Conservation (phyloP, 2,113 vertebrate species). For the Cervus canadensis region DNA sequence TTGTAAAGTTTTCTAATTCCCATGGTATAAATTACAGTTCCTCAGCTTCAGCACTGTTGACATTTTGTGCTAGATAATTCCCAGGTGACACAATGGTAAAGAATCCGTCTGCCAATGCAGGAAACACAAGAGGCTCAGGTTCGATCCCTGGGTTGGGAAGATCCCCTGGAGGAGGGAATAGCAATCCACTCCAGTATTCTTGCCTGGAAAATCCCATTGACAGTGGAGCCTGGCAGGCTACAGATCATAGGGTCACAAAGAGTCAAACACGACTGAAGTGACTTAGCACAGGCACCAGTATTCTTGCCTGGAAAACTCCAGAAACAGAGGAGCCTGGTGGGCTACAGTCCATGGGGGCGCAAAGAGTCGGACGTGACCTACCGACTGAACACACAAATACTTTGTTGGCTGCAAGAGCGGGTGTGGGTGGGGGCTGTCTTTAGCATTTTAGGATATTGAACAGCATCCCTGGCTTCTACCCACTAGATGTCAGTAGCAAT, state of each 20-base stretch:
- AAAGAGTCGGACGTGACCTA: not conserved
- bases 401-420: not conserved
- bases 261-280: not conserved
- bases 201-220: not conserved
- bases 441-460: not conserved
- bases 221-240: not conserved
- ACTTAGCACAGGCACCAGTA: not conserved
- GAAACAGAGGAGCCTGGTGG: not conserved
- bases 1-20: not conserved
- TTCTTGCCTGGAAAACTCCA: not conserved
- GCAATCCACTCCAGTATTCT: not conserved
- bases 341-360: not conserved
- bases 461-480: not conserved
- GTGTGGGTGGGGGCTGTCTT: not conserved
- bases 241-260: not conserved
- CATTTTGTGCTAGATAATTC: not conserved
- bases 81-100: not conserved
- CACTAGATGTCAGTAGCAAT: conserved; percentile 57
- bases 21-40: not conserved
- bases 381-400: not conserved
- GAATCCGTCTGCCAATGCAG: not conserved
- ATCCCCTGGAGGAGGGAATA: not conserved
- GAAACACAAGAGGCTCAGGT: not conserved
- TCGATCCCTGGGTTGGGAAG: not conserved
- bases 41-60: not conserved